Conservation (phyloP, 2,888 invertebrate genomes). For the Sesia apiformis region DNA sequence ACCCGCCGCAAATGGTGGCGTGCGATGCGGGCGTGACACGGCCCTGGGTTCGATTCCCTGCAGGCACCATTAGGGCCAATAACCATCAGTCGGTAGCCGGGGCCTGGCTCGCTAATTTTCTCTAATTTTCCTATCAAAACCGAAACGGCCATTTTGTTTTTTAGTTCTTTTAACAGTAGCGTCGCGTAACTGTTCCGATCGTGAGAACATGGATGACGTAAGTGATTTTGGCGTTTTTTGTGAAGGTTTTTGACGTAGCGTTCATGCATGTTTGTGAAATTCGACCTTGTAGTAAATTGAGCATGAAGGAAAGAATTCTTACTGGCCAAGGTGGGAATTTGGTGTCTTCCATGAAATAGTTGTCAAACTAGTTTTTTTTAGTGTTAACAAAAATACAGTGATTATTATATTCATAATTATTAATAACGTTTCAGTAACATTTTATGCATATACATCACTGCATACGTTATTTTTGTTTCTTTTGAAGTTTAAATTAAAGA, state of each 20-base stretch:
- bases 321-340: background rate
- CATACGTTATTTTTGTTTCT: too few relatives aligned
- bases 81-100: slow-evolving; percentile 68
- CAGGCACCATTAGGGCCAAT: slow-evolving; percentile 67
- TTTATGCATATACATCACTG: too few relatives aligned
- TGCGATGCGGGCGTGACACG: slow-evolving; percentile 60
- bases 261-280: slow-evolving; percentile 26
- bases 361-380: too few relatives aligned
- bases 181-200: slow-evolving; percentile 48
- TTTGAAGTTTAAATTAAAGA: too few relatives aligned
- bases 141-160: slow-evolving; percentile 54
- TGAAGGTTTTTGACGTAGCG: slow-evolving; percentile 30
- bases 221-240: slow-evolving; percentile 34
- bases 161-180: slow-evolving; percentile 33
- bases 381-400: too few relatives aligned
- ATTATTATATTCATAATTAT: too few relatives aligned
- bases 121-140: slow-evolving; percentile 73
- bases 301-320: slow-evolving; percentile 40
- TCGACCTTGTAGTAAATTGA: slow-evolving; percentile 58
- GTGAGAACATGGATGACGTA: slow-evolving; percentile 61
- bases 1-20: slow-evolving; percentile 19
- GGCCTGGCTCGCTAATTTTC: slow-evolving; percentile 61
- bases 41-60: slow-evolving; percentile 50
- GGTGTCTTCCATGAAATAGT: background rate
- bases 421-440: too few relatives aligned